These are phyloP conservation scores for Caenorhabditis sp. DNA, from an alignment of 2,888 invertebrate genomes.

Conservation along the genomic window DNA sequence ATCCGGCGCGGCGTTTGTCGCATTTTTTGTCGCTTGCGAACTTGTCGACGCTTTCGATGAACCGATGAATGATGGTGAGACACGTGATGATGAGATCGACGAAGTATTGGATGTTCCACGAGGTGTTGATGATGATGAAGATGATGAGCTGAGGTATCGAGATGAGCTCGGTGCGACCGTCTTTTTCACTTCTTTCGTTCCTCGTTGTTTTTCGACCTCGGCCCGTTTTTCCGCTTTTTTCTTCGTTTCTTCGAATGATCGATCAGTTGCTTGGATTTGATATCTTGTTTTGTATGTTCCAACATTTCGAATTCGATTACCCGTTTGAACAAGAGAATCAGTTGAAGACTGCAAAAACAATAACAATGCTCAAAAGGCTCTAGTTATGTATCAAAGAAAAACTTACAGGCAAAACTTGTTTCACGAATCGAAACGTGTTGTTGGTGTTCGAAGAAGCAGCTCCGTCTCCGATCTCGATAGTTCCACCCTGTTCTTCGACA, in stretches of 20 bases:
- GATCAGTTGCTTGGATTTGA: constrained; percentile 62
- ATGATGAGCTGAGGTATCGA: constrained; percentile 22
- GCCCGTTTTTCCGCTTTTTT: constrained; percentile 59
- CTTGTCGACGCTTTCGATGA: constrained; percentile 23
- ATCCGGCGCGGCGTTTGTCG: constrained; percentile 15
- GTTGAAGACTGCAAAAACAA: constrained; percentile 23
- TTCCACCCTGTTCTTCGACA: constrained; percentile 42
- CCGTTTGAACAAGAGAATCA: constrained; percentile 37
- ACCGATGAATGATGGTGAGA: not conserved
- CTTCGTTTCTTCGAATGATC: constrained; percentile 62
- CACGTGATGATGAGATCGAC: not conserved
- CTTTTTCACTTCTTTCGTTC: constrained; percentile 57
- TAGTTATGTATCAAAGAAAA: not conserved
- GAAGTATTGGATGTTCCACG: not conserved
- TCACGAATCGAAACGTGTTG: constrained; percentile 34
- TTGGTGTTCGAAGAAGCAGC: constrained; percentile 27
- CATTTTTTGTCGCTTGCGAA: constrained; percentile 20
- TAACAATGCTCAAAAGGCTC: not conserved
- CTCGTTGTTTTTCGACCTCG: constrained; percentile 59
- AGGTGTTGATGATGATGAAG: constrained; percentile 8
- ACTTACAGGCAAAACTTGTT: constrained; percentile 29
- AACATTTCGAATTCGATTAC: constrained; percentile 29
- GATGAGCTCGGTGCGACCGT: constrained; percentile 1
- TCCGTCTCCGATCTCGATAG: constrained; percentile 35
- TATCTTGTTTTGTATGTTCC: constrained; percentile 37